Conservation (phyloP, 2,888 invertebrate genomes). For the Morpho deidamia region DNA sequence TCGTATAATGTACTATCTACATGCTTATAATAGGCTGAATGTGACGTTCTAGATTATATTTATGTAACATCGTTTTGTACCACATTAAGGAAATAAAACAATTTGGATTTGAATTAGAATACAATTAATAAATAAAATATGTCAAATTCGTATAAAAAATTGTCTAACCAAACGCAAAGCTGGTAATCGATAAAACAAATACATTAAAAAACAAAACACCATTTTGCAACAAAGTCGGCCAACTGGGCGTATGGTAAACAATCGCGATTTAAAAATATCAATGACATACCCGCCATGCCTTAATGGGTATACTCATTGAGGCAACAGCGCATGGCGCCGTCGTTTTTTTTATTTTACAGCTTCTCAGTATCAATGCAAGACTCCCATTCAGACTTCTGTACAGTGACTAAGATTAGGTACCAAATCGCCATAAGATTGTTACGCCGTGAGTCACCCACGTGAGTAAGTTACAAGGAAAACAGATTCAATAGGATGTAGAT, state of each 20-base stretch:
- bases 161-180: neutral
- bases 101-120: too few relatives aligned
- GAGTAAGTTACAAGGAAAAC: slow-evolving; percentile 9
- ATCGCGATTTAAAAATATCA: slow-evolving; percentile 17
- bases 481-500: too few relatives aligned
- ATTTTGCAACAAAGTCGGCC: neutral
- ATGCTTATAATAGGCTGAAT: too few relatives aligned
- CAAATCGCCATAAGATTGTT: slow-evolving; percentile 7
- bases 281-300: slow-evolving; percentile 16
- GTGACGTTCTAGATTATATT: too few relatives aligned
- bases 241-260: neutral
- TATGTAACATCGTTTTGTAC: too few relatives aligned
- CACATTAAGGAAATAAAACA: too few relatives aligned
- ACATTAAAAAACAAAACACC: neutral
- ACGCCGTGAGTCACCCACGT: slow-evolving; percentile 10
- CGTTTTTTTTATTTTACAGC: slow-evolving; percentile 14
- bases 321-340: slow-evolving; percentile 18
- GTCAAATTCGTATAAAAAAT: neutral
- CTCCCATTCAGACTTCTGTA: slow-evolving; percentile 17
- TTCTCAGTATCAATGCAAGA: slow-evolving; percentile 21
- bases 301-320: slow-evolving; percentile 20
- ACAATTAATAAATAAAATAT: too few relatives aligned
- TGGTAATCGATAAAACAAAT: neutral
- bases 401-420: slow-evolving; percentile 17
- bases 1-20: too few relatives aligned